Conservation (phyloP, 2,113 vertebrate genomes). For the Synchiropus splendidus region DNA sequence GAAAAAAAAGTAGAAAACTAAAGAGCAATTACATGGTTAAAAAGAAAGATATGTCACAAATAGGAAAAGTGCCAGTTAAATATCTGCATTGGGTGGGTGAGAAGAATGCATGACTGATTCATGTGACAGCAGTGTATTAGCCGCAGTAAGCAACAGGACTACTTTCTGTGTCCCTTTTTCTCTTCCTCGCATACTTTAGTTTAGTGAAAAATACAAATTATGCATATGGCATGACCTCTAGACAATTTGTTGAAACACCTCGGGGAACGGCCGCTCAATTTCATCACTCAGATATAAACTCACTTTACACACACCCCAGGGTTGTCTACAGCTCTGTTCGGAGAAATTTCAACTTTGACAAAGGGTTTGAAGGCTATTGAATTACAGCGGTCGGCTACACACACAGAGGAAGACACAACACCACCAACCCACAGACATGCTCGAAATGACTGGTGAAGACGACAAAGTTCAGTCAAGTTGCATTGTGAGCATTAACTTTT, state of each 20-base stretch:
- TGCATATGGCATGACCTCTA: conserved; percentile 21
- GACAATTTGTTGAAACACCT: conserved; percentile 16
- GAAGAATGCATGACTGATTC: conserved; percentile 11
- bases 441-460: conserved; percentile 1
- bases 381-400: too few species aligned
- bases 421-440: background rate
- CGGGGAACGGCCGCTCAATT: conserved; percentile 10
- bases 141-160: conserved; percentile 6
- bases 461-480: background rate
- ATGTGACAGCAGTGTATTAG: background rate
- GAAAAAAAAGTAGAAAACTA: too few species aligned
- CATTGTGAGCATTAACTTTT: background rate
- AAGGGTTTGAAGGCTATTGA: conserved; percentile 1
- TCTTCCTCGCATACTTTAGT: conserved; percentile 14
- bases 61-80: too few species aligned
- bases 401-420: too few species aligned
- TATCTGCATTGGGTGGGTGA: too few species aligned
- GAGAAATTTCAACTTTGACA: conserved; percentile 2
- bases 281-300: conserved; percentile 1
- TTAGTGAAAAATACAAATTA: conserved; percentile 20
- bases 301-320: background rate
- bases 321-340: conserved; percentile 6
- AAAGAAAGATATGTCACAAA: too few species aligned
- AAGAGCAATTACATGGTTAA: too few species aligned
- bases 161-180: conserved; percentile 4